These are phyloP conservation scores for Sesamia inferens DNA, from an alignment of 2,888 invertebrate species.

Conservation along the genomic window DNA sequence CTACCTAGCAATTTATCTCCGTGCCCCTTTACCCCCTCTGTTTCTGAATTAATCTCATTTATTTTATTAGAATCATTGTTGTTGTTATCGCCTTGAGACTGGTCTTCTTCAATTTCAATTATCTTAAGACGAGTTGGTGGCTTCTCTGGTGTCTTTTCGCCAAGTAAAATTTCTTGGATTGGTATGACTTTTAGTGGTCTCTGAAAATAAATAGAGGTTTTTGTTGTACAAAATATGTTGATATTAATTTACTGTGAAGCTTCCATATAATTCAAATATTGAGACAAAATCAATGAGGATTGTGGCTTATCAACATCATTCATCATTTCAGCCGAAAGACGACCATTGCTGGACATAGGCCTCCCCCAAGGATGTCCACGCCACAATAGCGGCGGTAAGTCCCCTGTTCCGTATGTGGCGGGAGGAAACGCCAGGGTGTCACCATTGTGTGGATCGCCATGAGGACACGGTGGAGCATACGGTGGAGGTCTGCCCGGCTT, in stretches of 20 bases:
- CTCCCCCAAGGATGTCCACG: no score
- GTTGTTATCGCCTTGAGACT: slow-evolving; percentile 74
- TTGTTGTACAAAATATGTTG: not conserved
- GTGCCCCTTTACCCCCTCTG: slow-evolving; percentile 38
- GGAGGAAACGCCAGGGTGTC: no score
- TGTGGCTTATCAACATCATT: no score
- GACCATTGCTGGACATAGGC: no score
- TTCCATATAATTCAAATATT: no score
- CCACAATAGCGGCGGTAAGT: no score
- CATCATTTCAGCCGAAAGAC: no score
- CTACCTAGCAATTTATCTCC: slow-evolving; percentile 60
- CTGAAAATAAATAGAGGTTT: slow-evolving; percentile 73
- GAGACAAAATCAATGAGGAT: no score
- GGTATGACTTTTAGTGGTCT: slow-evolving; percentile 89
- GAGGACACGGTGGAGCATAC: no score
- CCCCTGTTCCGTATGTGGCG: no score
- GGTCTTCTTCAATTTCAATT: slow-evolving; percentile 72
- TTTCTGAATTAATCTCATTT: slow-evolving; percentile 24
- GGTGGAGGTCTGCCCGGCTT: no score
- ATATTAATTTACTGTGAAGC: not conserved
- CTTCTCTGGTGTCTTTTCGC: slow-evolving; percentile 73
- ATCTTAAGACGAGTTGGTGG: slow-evolving; percentile 77
- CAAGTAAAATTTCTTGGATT: slow-evolving; percentile 84
- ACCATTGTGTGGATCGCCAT: no score
- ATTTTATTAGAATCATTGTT: slow-evolving; percentile 73